phyloP scores from a whole-genome alignment of 1,140 invertebrate species.

The Papilio dardanus region DNA sequence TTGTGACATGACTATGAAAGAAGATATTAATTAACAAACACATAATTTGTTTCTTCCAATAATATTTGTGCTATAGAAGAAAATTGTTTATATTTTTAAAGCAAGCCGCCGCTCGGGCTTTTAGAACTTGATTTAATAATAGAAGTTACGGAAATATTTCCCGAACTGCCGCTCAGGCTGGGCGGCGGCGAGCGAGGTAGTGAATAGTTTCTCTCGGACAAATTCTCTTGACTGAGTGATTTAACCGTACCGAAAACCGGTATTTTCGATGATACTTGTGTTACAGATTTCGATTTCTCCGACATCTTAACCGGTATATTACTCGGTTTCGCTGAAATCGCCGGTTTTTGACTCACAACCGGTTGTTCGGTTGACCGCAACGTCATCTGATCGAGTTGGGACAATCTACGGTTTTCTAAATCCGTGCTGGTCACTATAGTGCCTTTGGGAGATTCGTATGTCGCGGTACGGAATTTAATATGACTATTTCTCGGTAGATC shows the following conservation, averaged over 20 bases:
- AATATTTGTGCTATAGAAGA: neutral
- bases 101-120: constrained; percentile 77
- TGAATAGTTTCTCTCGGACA: constrained; percentile 71
- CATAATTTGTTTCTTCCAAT: constrained; percentile 9
- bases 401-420: constrained; percentile 77
- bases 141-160: constrained; percentile 79
- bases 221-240: constrained; percentile 79
- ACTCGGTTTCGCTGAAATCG: constrained; percentile 75
- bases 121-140: constrained; percentile 82
- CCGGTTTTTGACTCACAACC: constrained; percentile 60
- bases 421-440: constrained; percentile 77
- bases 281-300: constrained; percentile 59
- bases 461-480: constrained; percentile 84
- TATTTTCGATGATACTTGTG: constrained; percentile 78
- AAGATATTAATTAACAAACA: neutral
- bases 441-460: constrained; percentile 81
- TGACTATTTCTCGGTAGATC: constrained; percentile 81
- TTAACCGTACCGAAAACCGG: constrained; percentile 78
- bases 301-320: constrained; percentile 78
- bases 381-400: constrained; percentile 75
- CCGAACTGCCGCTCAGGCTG: constrained; percentile 69
- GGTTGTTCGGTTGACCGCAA: constrained; percentile 58
- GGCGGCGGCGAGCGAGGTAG: constrained; percentile 71
- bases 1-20: too few species aligned
- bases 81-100: constrained; percentile 42